Evolutionary conservation across 2,797 vertebrate species (phyloP), one percentile per base, ranked within the genome.

Genomic region (Pagetopsis macropterus): DNA sequence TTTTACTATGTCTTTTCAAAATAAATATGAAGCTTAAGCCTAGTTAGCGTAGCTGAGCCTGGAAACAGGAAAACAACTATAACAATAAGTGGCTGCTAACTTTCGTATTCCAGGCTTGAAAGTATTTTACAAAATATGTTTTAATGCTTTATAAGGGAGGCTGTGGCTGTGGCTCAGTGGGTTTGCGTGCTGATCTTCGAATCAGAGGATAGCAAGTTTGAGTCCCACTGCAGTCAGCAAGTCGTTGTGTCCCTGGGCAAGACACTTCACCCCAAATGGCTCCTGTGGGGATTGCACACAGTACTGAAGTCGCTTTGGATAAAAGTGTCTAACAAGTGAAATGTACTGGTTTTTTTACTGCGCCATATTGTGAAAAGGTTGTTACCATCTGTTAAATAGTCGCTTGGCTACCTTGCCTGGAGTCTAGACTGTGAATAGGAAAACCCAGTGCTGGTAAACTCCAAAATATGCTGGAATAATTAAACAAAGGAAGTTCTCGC

Each of bases 321-420:
- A 27, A 27, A 27, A 27, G 27, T 27, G 27, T 5, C 27, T 27
- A 27, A 27, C 27, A 27, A 27, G 27, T 5, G 27, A 27, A 27
- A 27, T 27, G 27, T 27, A 27, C 5, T 27, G 27, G 13, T n/a
- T 61, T 49, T 67, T 70, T 51, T 21, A 64, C 49, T 11, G 21
- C 57, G 72, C 80, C 84, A 87, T 85, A 82, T 84, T 90, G 83
- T 65, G 54, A 78, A 74, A 58, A 78, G 19, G 11, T 44, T 69
- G 74, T 82, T 82, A 69, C 87, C 90, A 90, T 88, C 86, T 89
- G 90, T 82, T 88, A 63, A 27, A 54, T 58, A 33, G 68, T 83
- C 64, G 78, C 85, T 79, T 82, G 83, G 79, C 71, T 85, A 74
- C 58, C 63, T 80, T 73, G 84, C 82, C 79, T 79, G 59, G 64